Base-by-base conservation (phyloP, 1,140 invertebrate genomes). In the Adelges cooleyi region DNA sequence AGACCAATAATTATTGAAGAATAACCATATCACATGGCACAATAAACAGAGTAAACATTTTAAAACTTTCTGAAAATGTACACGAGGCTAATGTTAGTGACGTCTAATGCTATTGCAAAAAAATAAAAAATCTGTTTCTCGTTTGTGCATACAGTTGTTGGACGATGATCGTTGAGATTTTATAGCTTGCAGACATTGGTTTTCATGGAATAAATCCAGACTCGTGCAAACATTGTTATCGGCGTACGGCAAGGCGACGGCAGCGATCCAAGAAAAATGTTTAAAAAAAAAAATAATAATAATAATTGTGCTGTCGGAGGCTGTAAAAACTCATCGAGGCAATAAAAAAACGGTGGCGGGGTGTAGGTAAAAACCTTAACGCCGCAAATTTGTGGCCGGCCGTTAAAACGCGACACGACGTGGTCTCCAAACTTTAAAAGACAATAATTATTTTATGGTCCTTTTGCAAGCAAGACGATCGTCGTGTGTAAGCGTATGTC, bases 371-470 rank as follows among this genome's bases (percentile, higher is more conserved):
- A n/a, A n/a, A n/a, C n/a, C 20, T 22, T 36, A 9, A 56, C 22
- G 40, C 53, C 38, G 38, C 53, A 42, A 42, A 56, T 56, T 44
- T 56, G 53, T 27, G 38, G 38, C 38, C 38, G 53, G 23, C 36
- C 27, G 53, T 54, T 54, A 38, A 40, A 54, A 40, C 40, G 22
- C n/a, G 44, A 56, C 53, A 38, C 29, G 36, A 38, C 36, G 33
- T 25, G 52, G 52, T 54, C 20, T 40, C 20, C 52, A 40, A 54
- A 54, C 52, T 54, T 36, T 20, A 54, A 20, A n/a, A 56, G 53
- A 56, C 38, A 56, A 42, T 56, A 42, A 44, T 56, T 56, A 56
- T 56, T 56, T 56, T 56, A 56, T 44, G 23, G 38, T n/a, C 27
- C 23, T 13, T 36, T 20, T n/a, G 36, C 51, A n/a, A n/a, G n/a